Evolutionary conservation across 2,113 vertebrate species (phyloP).

Genomic region (Pampusana beccarii): DNA sequence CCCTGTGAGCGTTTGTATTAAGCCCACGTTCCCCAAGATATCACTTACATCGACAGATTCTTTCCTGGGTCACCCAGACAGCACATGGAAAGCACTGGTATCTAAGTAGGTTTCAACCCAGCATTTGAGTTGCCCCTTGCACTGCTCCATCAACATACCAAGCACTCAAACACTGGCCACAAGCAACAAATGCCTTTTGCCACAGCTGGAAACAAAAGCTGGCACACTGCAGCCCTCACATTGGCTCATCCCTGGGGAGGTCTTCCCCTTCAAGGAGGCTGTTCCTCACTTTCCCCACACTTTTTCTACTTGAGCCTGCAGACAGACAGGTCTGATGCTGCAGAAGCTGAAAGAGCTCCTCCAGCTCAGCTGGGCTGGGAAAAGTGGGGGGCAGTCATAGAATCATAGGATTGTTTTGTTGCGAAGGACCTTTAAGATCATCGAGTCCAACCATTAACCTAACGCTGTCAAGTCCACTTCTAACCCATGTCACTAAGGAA

Average conservation of each 20-base stretch:
- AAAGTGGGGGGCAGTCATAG: not conserved
- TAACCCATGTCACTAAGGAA: no score
- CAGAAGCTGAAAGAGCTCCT: not conserved
- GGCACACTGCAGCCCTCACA: not conserved
- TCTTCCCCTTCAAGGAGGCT: not conserved
- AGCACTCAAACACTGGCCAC: not conserved
- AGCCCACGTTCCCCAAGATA: not conserved
- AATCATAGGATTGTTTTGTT: no score
- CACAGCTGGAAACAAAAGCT: not conserved
- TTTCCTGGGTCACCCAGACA: not conserved
- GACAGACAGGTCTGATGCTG: not conserved
- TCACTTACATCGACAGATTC: not conserved
- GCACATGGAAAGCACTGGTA: not conserved
- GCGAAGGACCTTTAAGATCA: no score
- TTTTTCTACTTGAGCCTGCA: not conserved
- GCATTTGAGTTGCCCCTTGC: not conserved
- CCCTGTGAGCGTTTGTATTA: not conserved
- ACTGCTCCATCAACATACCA: not conserved
- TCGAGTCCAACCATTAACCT: no score
- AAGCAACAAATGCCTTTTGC: not conserved
- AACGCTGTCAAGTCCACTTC: no score
- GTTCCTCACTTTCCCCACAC: rapidly evolving
- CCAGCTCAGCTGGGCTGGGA: not conserved
- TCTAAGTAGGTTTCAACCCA: not conserved
- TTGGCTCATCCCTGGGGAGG: not conserved